Base-by-base conservation (phyloP, 2,113 vertebrate genomes). In the Lagopus leucura region DNA sequence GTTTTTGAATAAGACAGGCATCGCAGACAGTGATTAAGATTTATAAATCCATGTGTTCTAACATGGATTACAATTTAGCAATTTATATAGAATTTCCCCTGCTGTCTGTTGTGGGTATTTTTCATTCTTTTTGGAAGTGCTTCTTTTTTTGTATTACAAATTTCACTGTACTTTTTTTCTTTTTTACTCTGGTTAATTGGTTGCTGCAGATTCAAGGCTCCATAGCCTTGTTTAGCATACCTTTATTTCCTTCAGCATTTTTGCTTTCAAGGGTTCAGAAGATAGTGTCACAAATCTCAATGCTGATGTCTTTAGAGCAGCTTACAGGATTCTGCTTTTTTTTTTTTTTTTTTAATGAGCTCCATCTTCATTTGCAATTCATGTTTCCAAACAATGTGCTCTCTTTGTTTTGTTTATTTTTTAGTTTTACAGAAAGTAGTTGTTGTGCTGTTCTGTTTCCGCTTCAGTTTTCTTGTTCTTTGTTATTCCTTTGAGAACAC, bases 401-500 rank as follows among this genome's bases (percentile, higher is more conserved):
- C 38, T 50, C 32, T 77, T n/a, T 45, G 8, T 22, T 42, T 19
- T 64, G 13, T 66, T 30, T 48, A 11, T 43, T 65, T 64, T 64
- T 73, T 42, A 6, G 70, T 61, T 58, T 61, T 69, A 43, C 14
- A 52, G 50, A 60, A 89, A 64, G 22, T 61, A 36, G 66, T 86
- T 89, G 38, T 1, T 92, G 16, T 76, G 50, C 75, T 25, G 21
- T 78, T 82, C 43, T 74, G 22, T 73, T 96, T 36, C 38, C 21
- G 85, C 47, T 83, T 17, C 10, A 12, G 15, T 77, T 95, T 82
- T 91, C 50, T 82, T 75, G 22, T 75, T 89, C 40, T 55, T 90
- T 91, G 43, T 58, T 87, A 85, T 47, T 92, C 38, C 82, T 87
- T 92, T 95, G 92, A 93, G 75, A 80, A 77, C 86, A 61, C n/a